Evolutionary conservation across 2,888 invertebrate species (phyloP), one percentile per base, ranked within the genome.

Genomic region (Fabriciana adippe): DNA sequence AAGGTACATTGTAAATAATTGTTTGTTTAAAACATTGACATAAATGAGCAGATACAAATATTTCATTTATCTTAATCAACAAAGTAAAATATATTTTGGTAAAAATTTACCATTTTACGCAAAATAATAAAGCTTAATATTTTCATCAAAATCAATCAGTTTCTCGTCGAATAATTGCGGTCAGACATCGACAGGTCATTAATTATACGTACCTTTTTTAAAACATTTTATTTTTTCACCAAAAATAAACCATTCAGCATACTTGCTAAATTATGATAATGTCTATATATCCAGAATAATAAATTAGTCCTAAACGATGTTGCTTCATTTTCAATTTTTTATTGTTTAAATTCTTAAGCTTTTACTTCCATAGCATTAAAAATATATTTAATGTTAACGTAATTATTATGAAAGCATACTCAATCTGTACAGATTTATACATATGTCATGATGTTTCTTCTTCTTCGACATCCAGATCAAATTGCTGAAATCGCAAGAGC

Each of bases 121-220:
- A 26, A 31, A 41, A 48, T 26, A 48, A 59, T 48, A 48, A 59
- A 55, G 8, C 35, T 41, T 41, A 48, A 48, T 18, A 57, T 65
- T 61, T 56, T 51, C 56, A 59, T 66, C 60, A 68, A 41, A 55
- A 59, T 16, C 41, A 59, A 75, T 74, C 55, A 71, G 72, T 75
- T 76, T 76, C 73, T 73, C 70, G 75, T 78, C 68, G 75, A 79
- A 79, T 78, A 76, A 80, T 79, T 78, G 76, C 77, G 75, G 75
- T 75, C 76, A 76, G 75, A 79, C 79, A 79, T 80, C 70, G 76
- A 63, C 72, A 66, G 69, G 68, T 72, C 75, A 79, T 85, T 79
- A 83, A 83, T 84, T 79, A 80, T 76, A 70, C 69, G 51, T 70
- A 71, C 75, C 76, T 76, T 75, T 75, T 71, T 74, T 75, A 72